These are phyloP conservation scores for Drosophila siamana DNA, from an alignment of 2,888 invertebrate genomes.

Conservation along the genomic window DNA sequence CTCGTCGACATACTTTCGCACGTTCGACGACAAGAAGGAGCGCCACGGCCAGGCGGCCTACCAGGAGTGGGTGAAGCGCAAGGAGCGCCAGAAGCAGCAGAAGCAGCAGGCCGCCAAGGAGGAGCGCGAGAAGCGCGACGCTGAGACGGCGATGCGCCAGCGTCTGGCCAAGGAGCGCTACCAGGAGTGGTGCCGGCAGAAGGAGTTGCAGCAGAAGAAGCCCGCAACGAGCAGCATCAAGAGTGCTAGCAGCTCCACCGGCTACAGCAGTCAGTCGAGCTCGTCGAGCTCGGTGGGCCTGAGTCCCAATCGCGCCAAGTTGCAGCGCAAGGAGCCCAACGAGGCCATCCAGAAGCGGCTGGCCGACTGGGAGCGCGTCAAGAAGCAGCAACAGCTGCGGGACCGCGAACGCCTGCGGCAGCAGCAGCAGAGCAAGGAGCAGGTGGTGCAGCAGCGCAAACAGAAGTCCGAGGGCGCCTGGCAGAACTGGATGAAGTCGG, in stretches of 20 bases:
- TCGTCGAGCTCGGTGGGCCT: background rate
- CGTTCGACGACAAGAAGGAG: slow-evolving; percentile 43
- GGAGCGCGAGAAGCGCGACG: slow-evolving; percentile 70
- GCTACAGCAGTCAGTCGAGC: slow-evolving; percentile 15
- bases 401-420: slow-evolving; percentile 45
- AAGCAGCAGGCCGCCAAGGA: slow-evolving; percentile 58
- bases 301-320: background rate
- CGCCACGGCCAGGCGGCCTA: slow-evolving; percentile 70
- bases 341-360: slow-evolving; percentile 41
- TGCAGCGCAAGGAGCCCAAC: slow-evolving; percentile 26
- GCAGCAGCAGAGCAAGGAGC: slow-evolving; percentile 63
- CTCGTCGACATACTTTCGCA: slow-evolving; percentile 52
- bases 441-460: slow-evolving; percentile 66
- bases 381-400: slow-evolving; percentile 44
- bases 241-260: background rate
- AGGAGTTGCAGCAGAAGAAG: slow-evolving; percentile 59
- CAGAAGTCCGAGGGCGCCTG: slow-evolving; percentile 76
- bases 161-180: slow-evolving; percentile 67
- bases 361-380: slow-evolving; percentile 56
- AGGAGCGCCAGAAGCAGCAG: slow-evolving; percentile 68
- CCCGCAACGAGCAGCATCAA: background rate
- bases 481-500: slow-evolving; percentile 82
- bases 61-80: slow-evolving; percentile 82
- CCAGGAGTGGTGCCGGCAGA: slow-evolving; percentile 79
- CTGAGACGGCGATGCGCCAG: slow-evolving; percentile 55